Percentiles rank a stretch among this genome's conserved stretches.
Conservation (phyloP, 2,113 vertebrate genomes). For the Poecile atricapillus region DNA sequence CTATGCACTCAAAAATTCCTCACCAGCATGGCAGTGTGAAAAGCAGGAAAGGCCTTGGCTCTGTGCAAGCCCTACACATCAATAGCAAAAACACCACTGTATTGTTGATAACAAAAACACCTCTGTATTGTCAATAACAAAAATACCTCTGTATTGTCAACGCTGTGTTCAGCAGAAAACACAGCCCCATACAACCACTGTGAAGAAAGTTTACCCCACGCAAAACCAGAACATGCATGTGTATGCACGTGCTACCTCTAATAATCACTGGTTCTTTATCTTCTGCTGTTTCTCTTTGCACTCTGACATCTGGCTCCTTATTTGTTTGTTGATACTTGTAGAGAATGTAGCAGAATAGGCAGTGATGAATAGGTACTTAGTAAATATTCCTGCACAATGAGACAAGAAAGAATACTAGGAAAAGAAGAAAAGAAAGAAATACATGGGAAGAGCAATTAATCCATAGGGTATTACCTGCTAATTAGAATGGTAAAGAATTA, state of each 20-base stretch:
- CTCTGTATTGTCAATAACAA: neutral
- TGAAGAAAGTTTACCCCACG: neutral
- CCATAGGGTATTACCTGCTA: neutral
- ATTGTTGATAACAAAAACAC: neutral
- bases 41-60: neutral
- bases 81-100: neutral
- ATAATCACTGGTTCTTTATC: neutral
- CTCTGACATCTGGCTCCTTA: neutral
- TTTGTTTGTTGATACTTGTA: neutral
- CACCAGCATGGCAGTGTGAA: neutral
- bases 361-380: neutral
- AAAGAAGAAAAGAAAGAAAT: neutral
- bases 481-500: neutral
- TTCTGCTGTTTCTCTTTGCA: neutral
- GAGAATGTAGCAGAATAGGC: neutral
- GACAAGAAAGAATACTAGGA: neutral
- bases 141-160: neutral
- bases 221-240: neutral
- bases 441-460: neutral
- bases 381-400: neutral
- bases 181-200: neutral
- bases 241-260: neutral
- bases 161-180: neutral
- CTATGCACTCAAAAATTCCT: neutral
- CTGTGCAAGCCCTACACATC: neutral